Evolutionary conservation across 2,888 invertebrate genomes (phyloP).

Genomic region (Campoplex nolae): DNA sequence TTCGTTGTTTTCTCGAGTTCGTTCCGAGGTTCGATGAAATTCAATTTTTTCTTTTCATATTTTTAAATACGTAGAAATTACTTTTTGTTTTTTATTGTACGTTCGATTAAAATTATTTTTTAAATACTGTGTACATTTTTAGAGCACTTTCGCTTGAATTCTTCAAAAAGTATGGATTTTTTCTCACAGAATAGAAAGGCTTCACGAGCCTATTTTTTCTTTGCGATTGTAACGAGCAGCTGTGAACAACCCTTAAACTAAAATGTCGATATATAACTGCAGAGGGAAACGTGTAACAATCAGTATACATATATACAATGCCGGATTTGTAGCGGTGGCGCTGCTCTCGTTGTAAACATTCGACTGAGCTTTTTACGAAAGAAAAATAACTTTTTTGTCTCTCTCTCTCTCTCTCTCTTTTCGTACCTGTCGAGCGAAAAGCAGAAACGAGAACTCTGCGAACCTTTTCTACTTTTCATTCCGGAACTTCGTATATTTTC

Average conservation of each 20-base stretch:
- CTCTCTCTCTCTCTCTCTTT: background rate
- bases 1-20: background rate
- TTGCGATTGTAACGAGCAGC: background rate
- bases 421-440: background rate
- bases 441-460: background rate
- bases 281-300: background rate
- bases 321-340: conserved; percentile 18
- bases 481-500: background rate
- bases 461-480: background rate
- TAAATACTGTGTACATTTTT: background rate
- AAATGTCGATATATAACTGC: conserved; percentile 6
- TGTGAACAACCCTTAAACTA: conserved; percentile 16
- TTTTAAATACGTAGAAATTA: background rate
- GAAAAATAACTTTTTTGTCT: background rate
- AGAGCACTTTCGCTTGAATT: background rate
- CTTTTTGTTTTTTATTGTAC: background rate
- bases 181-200: background rate
- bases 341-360: conserved; percentile 10
- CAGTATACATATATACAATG: conserved; percentile 3
- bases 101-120: background rate
- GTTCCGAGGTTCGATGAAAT: background rate
- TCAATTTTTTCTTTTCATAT: background rate
- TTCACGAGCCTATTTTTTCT: background rate
- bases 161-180: background rate
- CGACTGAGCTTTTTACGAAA: background rate